phyloP scores from a whole-genome alignment of 2,888 invertebrate species.

The Thecophora atra region DNA sequence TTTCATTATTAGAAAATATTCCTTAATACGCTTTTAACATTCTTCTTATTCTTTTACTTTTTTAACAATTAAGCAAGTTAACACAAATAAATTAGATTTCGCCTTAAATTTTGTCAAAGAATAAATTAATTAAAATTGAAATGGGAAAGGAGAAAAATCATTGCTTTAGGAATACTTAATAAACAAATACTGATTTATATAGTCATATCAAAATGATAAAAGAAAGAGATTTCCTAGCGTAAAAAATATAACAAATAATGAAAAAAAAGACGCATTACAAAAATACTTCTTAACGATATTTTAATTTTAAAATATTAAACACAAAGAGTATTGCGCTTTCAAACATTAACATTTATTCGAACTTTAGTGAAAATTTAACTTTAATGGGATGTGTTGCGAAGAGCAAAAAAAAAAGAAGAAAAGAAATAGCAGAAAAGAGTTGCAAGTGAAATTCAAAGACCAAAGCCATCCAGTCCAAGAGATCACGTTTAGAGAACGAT shows the following conservation, averaged over 20 bases:
- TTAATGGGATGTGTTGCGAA: conserved; percentile 6
- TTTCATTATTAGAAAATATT: no score
- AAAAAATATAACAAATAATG: neutral
- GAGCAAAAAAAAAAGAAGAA: conserved; percentile 17
- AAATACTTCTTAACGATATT: neutral
- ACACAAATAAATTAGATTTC: neutral
- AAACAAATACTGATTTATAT: conserved; percentile 17
- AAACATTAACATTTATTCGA: conserved; percentile 19
- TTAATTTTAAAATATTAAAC: no score
- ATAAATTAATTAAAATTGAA: conserved; percentile 44
- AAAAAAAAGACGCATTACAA: neutral
- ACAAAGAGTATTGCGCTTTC: conserved; percentile 17
- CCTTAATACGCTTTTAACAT: no score
- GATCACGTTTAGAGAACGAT: conserved; percentile 33
- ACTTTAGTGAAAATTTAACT: conserved; percentile 25
- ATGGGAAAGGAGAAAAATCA: conserved; percentile 26
- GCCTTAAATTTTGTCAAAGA: conserved; percentile 32
- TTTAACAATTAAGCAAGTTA: no score
- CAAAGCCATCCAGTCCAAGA: conserved; percentile 41
- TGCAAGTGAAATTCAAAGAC: conserved; percentile 29
- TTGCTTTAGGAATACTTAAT: conserved; percentile 13
- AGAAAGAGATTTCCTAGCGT: conserved; percentile 1
- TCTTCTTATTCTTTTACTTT: no score
- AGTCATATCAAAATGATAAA: conserved; percentile 24
- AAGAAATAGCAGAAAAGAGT: neutral